A percentile compares a stretch with the other conserved stretches of the same genome.
Conservation (phyloP, 1,140 invertebrate genomes). For the Megalonaias nervosa region DNA sequence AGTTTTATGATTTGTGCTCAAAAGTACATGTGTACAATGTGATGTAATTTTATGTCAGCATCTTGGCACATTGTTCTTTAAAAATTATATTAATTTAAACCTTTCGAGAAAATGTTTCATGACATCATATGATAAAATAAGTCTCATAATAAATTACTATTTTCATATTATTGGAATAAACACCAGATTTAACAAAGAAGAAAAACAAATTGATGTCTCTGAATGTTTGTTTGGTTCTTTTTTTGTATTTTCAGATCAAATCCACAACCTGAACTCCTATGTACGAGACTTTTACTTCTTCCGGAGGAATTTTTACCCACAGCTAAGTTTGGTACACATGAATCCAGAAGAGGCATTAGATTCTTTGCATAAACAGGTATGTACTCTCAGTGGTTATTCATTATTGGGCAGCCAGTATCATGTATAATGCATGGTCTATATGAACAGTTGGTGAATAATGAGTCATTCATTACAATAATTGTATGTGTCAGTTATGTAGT, state of each 20-base stretch:
- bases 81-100: too few species aligned
- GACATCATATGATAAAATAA: too few species aligned
- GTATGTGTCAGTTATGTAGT: not conserved
- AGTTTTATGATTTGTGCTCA: too few species aligned
- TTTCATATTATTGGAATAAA: not conserved
- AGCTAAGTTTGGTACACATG: constrained; percentile 95
- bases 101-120: too few species aligned
- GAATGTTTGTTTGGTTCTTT: not conserved
- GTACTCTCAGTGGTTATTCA: not conserved
- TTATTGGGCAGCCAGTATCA: too few species aligned
- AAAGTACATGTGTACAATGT: too few species aligned
- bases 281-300: constrained; percentile 99
- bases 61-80: too few species aligned
- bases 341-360: constrained; percentile 91
- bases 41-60: too few species aligned
- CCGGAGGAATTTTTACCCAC: constrained; percentile 97
- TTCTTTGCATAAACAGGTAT: constrained; percentile 87
- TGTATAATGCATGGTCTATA: not conserved
- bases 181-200: not conserved
- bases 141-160: too few species aligned
- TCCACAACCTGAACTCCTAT: constrained; percentile 93
- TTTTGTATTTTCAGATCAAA: constrained; percentile 82
- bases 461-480: not conserved
- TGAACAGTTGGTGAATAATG: not conserved
- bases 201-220: not conserved